Percentiles rank a stretch among this genome's conserved stretches.
Evolutionary conservation across 2,797 vertebrate genomes (phyloP).

Genomic region (Sibirionetta formosa): DNA sequence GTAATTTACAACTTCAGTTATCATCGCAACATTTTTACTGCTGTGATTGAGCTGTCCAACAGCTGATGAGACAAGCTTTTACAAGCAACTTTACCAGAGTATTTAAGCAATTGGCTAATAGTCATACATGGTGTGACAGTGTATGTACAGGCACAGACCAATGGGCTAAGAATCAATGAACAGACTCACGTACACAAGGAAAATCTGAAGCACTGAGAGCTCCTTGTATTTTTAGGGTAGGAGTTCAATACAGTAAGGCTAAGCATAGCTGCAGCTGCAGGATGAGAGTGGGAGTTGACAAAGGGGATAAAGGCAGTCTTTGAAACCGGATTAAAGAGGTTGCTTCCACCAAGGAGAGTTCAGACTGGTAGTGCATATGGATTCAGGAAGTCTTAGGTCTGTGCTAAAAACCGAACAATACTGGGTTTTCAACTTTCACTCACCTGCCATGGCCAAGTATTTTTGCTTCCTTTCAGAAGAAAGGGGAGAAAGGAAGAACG

Average conservation of each 20-base stretch:
- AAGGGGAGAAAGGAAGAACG: background rate
- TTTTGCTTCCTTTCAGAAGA: background rate
- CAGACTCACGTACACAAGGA: fast-evolving
- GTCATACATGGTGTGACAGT: fast-evolving
- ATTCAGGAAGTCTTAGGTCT: background rate
- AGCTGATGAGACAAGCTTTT: background rate
- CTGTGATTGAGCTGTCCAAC: background rate
- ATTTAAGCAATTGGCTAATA: background rate
- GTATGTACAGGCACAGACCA: background rate
- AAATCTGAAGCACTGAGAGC: background rate
- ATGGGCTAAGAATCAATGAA: background rate
- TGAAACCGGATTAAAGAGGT: slow-evolving; percentile 24
- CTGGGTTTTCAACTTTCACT: background rate
- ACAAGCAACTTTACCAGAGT: background rate
- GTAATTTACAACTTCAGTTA: background rate
- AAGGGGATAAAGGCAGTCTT: background rate
- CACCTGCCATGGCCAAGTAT: background rate
- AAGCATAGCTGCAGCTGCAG: slow-evolving; percentile 18
- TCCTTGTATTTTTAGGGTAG: slow-evolving; percentile 10
- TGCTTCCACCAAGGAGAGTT: background rate
- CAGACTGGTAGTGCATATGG: background rate
- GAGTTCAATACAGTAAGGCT: background rate
- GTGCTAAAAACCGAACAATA: background rate
- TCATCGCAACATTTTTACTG: background rate
- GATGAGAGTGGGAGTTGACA: background rate